These are phyloP conservation scores for Heliconius eleuchia DNA, from an alignment of 1,140 invertebrate species.

Conservation along the genomic window DNA sequence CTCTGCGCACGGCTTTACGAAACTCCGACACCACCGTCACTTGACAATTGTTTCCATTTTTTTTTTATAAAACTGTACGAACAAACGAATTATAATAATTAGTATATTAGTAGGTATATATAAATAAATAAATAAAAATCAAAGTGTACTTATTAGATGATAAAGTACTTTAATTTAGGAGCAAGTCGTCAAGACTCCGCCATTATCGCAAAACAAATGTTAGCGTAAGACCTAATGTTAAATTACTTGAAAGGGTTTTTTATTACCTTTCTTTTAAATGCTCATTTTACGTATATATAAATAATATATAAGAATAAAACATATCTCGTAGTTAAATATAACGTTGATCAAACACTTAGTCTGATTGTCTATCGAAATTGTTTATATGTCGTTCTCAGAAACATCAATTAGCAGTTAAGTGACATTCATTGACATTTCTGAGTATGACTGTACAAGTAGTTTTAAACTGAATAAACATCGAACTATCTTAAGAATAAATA, in stretches of 20 bases:
- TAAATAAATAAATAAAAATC: constrained; percentile 33
- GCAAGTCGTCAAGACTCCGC: constrained; percentile 71
- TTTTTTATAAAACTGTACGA: constrained; percentile 48
- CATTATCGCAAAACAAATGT: constrained; percentile 70
- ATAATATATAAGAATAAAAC: constrained; percentile 51
- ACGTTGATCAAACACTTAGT: background rate
- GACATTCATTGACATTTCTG: background rate
- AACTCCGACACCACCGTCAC: constrained; percentile 70
- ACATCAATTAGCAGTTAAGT: background rate
- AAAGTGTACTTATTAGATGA: constrained; percentile 53
- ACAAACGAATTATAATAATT: constrained; percentile 58
- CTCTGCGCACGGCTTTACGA: constrained; percentile 73
- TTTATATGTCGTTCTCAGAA: background rate
- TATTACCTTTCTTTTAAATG: constrained; percentile 59
- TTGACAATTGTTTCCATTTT: constrained; percentile 52
- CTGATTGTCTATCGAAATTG: background rate
- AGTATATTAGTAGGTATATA: constrained; percentile 44
- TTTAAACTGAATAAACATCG: background rate
- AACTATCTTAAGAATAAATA: constrained; percentile 2
- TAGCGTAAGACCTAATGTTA: constrained; percentile 58
- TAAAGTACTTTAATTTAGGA: constrained; percentile 53
- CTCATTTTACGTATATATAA: constrained; percentile 48
- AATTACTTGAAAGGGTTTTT: constrained; percentile 39
- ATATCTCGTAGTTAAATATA: constrained; percentile 51
- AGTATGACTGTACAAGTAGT: background rate